These are phyloP conservation scores for Passer montanus DNA, from an alignment of 2,113 vertebrate species.

Conservation along the genomic window DNA sequence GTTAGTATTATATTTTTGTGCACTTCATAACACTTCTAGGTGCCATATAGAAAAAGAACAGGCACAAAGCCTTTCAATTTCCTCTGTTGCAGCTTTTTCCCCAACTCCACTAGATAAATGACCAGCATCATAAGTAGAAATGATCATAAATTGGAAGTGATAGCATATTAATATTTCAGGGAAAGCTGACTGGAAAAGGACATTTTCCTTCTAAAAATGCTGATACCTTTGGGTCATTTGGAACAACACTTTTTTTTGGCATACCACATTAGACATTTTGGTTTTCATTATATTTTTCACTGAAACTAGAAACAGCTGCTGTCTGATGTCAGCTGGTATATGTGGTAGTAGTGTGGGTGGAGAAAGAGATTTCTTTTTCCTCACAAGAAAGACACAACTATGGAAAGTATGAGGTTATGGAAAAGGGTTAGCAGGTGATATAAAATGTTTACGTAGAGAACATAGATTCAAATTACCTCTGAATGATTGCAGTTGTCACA, in stretches of 20 bases:
- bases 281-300: slow-evolving; percentile 43
- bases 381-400: slow-evolving; percentile 23
- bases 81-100: neutral
- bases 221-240: slow-evolving; percentile 48
- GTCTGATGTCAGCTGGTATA: slow-evolving; percentile 49
- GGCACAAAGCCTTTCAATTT: neutral
- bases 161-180: neutral
- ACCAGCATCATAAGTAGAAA: neutral
- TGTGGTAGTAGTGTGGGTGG: slow-evolving; percentile 32
- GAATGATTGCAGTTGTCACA: neutral
- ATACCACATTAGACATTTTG: slow-evolving; percentile 39
- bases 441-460: slow-evolving; percentile 13
- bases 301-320: slow-evolving; percentile 62
- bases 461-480: neutral
- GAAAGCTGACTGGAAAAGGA: slow-evolving; percentile 51
- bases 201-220: slow-evolving; percentile 12
- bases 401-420: slow-evolving; percentile 48
- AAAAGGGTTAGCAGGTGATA: slow-evolving; percentile 65
- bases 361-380: slow-evolving; percentile 50
- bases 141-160: slow-evolving; percentile 25
- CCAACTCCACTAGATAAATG: neutral
- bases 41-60: neutral
- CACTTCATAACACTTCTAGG: neutral
- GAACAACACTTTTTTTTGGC: slow-evolving; percentile 8
- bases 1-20: neutral